Evolutionary conservation across 2,888 invertebrate species (phyloP), one percentile per base, ranked within the genome.

Genomic region (Brenthis ino): DNA sequence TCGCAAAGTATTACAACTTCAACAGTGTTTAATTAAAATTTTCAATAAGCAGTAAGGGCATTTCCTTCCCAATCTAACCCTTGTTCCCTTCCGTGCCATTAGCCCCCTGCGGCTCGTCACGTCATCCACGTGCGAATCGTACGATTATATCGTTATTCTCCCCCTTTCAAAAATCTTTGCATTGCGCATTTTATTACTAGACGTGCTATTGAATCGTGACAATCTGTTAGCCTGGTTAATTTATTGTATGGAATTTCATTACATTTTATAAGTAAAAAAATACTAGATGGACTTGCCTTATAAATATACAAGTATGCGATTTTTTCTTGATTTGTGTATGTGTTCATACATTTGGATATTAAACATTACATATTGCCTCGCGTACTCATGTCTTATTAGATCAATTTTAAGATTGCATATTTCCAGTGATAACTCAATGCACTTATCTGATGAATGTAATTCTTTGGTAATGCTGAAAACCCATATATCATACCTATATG

Each of bases 81-180:
- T 43, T 64, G 65, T 75, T 76, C 86, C 87, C 85, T 86, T 85
- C 81, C 81, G 75, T 77, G 71, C 80, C 77, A 82, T 83, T 84
- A 80, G 77, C 80, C 82, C 77, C 80, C 84, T 82, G 69, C 82
- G 76, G 83, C 81, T 77, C 77, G 79, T 79, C 82, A 77, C 79
- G 80, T 79, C 82, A 83, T 82, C 81, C 82, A 83, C 80, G 81
- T 79, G 81, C 81, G 77, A 83, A 82, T 61, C 67, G 56, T 56
- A 51, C 60, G 66, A 83, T 85, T 86, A 84, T 86, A 82, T 83
- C 81, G 81, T 84, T 85, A 86, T 84, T 81, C 80, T 70, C 74
- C 75, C 79, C 85, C 84, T 84, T 77, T 84, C 20, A 82, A 78
- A 84, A 85, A 84, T 81, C 82, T 79, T 70, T 81, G 70, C 78